Evolutionary conservation across 1,140 invertebrate genomes (phyloP), one percentile per base, ranked within the genome.

Genomic region (Ips nitidus): DNA sequence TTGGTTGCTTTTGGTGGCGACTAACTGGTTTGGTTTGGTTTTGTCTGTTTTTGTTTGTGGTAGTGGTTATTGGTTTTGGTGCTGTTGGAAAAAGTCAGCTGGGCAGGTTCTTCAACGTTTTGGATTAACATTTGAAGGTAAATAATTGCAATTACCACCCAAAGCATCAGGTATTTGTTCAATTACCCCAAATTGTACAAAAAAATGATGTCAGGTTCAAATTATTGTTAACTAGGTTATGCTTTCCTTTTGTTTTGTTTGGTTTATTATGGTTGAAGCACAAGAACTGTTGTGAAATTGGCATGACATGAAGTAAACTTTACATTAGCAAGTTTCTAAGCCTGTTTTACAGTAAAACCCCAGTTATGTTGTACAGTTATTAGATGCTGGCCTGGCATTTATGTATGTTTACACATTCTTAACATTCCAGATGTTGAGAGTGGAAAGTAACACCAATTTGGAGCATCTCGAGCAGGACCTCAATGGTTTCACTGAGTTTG

Each of bases 401-500:
- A 50, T 37, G 38, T 56, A 22, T 1, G 7, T 6, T 50, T 8
- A 50, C 45, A 50, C 2, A 50, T 8, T 50, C 3, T 50, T 6
- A 8, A 8, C 22, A 50, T 65, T 36, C 5, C 42, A 56, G 74
- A 79, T 79, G 78, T 62, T 79, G 64, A 71, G 76, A 52, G 76
- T 79, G 5, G 70, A 77, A 69, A 79, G 75, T 60, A 77, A 75
- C 52, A 74, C 71, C 2, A 73, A 76, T 38, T 61, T 77, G 6
- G 69, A 65, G 5, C 43, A 60, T 41, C 66, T 68, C 3, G 69
- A 71, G 47, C 22, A 22, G 22, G 22, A 22, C 22, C 22, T 22
- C 22, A 22, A 22, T 22, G 73, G 75, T 8, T 78, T 75, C 60
- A 79, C 77, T 22, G 78, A 79, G 47, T 79, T 74, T 58, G 78